Conservation (phyloP, 2,888 invertebrate genomes). For the Eupeodes luniger region DNA sequence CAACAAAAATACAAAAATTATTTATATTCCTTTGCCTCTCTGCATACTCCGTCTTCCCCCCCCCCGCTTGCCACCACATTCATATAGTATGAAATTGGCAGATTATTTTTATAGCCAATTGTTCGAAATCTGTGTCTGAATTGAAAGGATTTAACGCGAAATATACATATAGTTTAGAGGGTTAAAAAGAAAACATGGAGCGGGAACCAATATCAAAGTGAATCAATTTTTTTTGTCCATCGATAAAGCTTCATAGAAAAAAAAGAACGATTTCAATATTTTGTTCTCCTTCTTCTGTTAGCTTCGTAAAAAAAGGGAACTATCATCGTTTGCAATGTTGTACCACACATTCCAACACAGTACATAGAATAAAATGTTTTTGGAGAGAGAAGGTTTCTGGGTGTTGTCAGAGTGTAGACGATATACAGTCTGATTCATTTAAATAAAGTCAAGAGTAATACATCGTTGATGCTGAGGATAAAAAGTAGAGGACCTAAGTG, state of each 20-base stretch:
- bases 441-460: too few species aligned
- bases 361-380: background rate
- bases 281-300: too few species aligned
- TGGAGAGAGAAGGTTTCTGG: background rate
- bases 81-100: slow-evolving; percentile 52
- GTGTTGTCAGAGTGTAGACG: background rate
- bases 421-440: too few species aligned
- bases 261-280: too few species aligned
- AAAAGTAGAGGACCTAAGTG: too few species aligned
- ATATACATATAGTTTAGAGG: slow-evolving; percentile 47
- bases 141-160: slow-evolving; percentile 70
- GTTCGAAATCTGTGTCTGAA: slow-evolving; percentile 72
- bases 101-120: slow-evolving; percentile 73
- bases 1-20: slow-evolving; percentile 11
- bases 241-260: too few species aligned
- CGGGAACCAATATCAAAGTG: slow-evolving; percentile 38
- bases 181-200: background rate
- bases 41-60: too few species aligned
- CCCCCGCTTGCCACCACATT: too few species aligned
- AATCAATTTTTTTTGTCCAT: slow-evolving; percentile 26
- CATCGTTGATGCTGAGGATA: too few species aligned
- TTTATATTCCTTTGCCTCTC: background rate
- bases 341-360: too few species aligned
- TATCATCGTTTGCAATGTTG: background rate
- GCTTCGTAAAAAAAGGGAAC: too few species aligned